These are phyloP conservation scores for Vanessa tameamea DNA, from an alignment of 1,140 invertebrate species.

Conservation along the genomic window DNA sequence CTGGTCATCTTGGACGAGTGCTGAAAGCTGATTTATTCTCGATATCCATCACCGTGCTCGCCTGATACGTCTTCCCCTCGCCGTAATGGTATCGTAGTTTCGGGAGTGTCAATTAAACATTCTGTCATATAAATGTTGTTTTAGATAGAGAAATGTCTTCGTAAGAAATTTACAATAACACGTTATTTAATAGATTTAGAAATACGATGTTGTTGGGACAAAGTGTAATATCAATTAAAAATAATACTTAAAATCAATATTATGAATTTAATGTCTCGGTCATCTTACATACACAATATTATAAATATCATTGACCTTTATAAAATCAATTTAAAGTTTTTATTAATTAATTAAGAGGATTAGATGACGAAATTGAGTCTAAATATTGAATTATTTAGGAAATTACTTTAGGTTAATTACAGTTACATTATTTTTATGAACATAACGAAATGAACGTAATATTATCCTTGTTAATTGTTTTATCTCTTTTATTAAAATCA, in stretches of 20 bases:
- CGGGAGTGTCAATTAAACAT: conserved; percentile 44
- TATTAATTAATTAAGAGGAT: too few species aligned
- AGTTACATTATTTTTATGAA: not conserved
- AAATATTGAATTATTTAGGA: too few species aligned
- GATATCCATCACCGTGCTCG: conserved; percentile 69
- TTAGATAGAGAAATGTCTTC: not conserved
- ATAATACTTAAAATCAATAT: too few species aligned
- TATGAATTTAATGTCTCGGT: too few species aligned
- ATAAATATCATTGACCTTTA: too few species aligned
- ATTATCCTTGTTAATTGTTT: too few species aligned
- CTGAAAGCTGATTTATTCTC: conserved; percentile 71
- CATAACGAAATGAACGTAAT: not conserved
- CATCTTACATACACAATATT: too few species aligned
- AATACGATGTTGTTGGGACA: too few species aligned
- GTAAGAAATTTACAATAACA: not conserved
- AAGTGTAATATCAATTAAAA: too few species aligned
- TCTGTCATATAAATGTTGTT: conserved; percentile 23
- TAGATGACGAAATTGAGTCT: too few species aligned
- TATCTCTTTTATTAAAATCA: not conserved
- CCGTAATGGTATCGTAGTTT: conserved; percentile 40
- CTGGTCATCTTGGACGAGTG: conserved; percentile 64
- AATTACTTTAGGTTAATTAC: not conserved
- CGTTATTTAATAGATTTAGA: not conserved
- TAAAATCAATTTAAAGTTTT: too few species aligned
- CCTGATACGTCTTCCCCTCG: conserved; percentile 63